Conservation (phyloP, 2,888 invertebrate genomes). For the Silvanus unidentatus region DNA sequence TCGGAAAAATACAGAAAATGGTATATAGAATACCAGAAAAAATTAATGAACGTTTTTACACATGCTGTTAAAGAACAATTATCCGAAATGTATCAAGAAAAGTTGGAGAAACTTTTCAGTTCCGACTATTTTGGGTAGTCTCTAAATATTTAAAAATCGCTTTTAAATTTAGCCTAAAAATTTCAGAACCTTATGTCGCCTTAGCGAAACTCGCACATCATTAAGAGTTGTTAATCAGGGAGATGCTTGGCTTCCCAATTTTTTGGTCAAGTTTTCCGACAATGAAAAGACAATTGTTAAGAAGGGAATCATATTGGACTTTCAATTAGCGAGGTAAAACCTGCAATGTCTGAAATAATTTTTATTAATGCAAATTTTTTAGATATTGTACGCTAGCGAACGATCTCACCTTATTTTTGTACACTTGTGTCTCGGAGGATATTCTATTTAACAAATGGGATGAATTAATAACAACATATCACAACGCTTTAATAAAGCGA, state of each 20-base stretch:
- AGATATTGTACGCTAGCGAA: slow-evolving; percentile 51
- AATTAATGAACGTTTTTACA: slow-evolving; percentile 50
- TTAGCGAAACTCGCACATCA: slow-evolving; percentile 3
- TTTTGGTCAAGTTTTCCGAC: slow-evolving; percentile 50
- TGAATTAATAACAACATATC: slow-evolving; percentile 55
- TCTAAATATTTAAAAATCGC: not conserved
- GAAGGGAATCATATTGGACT: slow-evolving; percentile 63
- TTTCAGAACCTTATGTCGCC: slow-evolving; percentile 13
- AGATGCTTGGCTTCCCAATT: slow-evolving; percentile 71
- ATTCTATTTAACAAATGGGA: slow-evolving; percentile 55
- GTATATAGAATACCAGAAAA: slow-evolving; percentile 52
- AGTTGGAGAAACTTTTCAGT: slow-evolving; percentile 20
- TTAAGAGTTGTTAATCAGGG: slow-evolving; percentile 60
- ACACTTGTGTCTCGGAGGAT: slow-evolving; percentile 57
- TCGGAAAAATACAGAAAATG: slow-evolving; percentile 50
- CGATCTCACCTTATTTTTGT: slow-evolving; percentile 57
- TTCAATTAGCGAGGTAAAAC: slow-evolving; percentile 53
- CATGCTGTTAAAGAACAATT: slow-evolving; percentile 61
- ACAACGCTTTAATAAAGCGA: slow-evolving; percentile 51
- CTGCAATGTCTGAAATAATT: too few species aligned
- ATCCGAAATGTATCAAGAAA: slow-evolving; percentile 20
- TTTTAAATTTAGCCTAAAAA: not conserved
- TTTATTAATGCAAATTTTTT: too few species aligned
- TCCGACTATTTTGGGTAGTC: slow-evolving; percentile 22
- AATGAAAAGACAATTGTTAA: slow-evolving; percentile 39